phyloP scores from a whole-genome alignment of 2,797 vertebrate genomes.

The Pagetopsis macropterus region DNA sequence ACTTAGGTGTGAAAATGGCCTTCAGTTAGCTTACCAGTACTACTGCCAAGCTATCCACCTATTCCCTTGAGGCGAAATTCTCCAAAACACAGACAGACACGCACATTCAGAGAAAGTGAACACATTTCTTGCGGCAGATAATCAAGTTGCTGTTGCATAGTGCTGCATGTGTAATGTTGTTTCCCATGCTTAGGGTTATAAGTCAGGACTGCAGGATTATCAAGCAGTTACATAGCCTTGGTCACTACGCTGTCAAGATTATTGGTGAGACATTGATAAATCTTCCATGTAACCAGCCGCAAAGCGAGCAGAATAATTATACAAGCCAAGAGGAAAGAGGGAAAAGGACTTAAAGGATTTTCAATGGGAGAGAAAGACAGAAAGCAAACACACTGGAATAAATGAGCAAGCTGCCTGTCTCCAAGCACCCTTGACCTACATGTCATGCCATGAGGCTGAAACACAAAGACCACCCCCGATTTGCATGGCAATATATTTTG shows the following conservation, averaged over 20 bases:
- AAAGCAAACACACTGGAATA: constrained; percentile 39
- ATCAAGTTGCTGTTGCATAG: constrained; percentile 65
- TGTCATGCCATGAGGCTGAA: constrained; percentile 48
- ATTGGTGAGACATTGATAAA: constrained; percentile 67
- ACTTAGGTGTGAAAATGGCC: constrained; percentile 71
- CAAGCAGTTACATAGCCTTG: constrained; percentile 48
- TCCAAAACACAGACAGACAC: constrained; percentile 59
- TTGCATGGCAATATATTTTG: constrained; percentile 65
- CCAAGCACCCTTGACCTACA: constrained; percentile 67
- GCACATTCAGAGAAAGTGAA: constrained; percentile 43
- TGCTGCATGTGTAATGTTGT: constrained; percentile 65
- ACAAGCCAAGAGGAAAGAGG: constrained; percentile 12
- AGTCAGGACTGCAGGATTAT: constrained; percentile 59
- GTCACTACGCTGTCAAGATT: constrained; percentile 63
- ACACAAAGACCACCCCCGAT: constrained; percentile 42
- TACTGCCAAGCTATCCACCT: constrained; percentile 54
- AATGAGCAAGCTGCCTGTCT: constrained; percentile 61
- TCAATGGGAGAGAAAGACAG: constrained; percentile 43
- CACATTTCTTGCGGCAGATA: constrained; percentile 58
- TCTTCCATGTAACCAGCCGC: constrained; percentile 62
- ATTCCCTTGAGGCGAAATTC: constrained; percentile 57
- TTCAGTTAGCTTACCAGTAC: constrained; percentile 60
- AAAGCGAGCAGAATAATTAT: constrained; percentile 65
- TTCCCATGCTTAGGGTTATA: constrained; percentile 61
- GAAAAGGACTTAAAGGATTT: constrained; percentile 40